phyloP scores from a whole-genome alignment of 2,797 vertebrate species.

The Leucoraja ocellata region DNA sequence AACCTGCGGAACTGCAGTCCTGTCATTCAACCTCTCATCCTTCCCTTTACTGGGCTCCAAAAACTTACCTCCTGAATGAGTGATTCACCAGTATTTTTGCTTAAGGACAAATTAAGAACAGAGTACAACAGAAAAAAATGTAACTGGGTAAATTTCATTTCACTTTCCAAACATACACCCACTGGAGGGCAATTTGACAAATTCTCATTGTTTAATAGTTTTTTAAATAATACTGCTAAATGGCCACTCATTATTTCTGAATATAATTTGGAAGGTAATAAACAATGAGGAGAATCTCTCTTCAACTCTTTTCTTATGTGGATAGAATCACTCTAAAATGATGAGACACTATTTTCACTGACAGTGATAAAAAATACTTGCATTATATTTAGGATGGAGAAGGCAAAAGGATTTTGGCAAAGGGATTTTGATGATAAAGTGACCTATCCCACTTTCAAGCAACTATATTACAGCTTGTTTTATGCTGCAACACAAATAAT shows the following conservation, averaged over 20 bases:
- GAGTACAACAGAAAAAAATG: background rate
- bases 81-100: background rate
- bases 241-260: background rate
- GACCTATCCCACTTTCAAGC: background rate
- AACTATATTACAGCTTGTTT: background rate
- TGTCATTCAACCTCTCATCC: too few relatives aligned
- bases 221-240: too few relatives aligned
- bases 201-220: too few relatives aligned
- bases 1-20: too few relatives aligned
- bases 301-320: background rate
- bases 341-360: background rate
- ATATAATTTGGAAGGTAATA: background rate
- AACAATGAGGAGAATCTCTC: background rate
- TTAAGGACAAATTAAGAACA: background rate
- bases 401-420: background rate
- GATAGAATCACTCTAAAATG: background rate
- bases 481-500: background rate
- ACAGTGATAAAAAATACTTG: background rate
- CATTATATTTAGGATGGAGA: background rate
- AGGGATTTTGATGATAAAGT: constrained; percentile 23
- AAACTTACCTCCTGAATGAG: too few relatives aligned
- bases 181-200: too few relatives aligned
- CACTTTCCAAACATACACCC: background rate
- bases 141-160: background rate
- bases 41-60: too few relatives aligned